These are phyloP conservation scores for Euwallacea fornicatus DNA, from an alignment of 1,140 invertebrate species.

Conservation along the genomic window DNA sequence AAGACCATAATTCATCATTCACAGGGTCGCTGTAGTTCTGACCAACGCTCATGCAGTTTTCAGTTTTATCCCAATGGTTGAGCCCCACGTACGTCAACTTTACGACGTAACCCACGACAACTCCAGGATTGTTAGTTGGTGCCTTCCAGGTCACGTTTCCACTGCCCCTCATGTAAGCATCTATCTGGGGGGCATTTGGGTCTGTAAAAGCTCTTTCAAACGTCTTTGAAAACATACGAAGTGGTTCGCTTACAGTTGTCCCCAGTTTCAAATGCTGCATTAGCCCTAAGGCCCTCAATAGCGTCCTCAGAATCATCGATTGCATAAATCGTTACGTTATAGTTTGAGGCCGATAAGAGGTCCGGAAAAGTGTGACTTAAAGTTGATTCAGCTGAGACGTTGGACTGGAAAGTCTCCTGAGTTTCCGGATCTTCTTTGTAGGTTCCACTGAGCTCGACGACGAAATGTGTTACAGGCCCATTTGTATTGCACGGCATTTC, in stretches of 20 bases:
- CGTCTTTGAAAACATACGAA: no score
- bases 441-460: slow-evolving; percentile 11
- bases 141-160: slow-evolving; percentile 19
- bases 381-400: no score
- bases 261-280: background rate
- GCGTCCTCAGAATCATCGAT: background rate
- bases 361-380: no score
- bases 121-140: slow-evolving; percentile 34
- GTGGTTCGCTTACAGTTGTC: slow-evolving; percentile 6
- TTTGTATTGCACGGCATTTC: slow-evolving; percentile 37
- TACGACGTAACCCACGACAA: slow-evolving; percentile 32
- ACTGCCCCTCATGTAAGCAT: no score
- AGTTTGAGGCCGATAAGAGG: slow-evolving; percentile 13
- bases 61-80: slow-evolving; percentile 7
- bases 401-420: no score
- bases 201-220: no score
- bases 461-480: slow-evolving; percentile 22
- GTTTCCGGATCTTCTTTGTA: background rate
- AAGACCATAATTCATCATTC: no score
- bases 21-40: background rate
- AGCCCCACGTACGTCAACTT: slow-evolving; percentile 15
- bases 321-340: background rate
- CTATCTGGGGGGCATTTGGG: no score
- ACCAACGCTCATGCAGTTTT: slow-evolving; percentile 3
- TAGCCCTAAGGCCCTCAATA: background rate